phyloP scores from a whole-genome alignment of 2,113 vertebrate genomes.

The Arenaria interpres region DNA sequence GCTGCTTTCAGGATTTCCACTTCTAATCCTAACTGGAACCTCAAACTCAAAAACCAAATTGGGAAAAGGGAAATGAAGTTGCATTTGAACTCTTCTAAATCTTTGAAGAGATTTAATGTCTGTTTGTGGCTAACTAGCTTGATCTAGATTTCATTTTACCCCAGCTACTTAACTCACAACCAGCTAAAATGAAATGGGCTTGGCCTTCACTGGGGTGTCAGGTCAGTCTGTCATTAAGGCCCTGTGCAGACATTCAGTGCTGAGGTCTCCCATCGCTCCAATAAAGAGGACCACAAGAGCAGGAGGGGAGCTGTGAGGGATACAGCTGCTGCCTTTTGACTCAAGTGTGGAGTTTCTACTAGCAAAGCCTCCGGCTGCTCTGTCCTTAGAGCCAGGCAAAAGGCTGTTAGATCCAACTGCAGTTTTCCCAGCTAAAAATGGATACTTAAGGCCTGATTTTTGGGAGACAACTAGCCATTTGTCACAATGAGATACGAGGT shows the following conservation, averaged over 20 bases:
- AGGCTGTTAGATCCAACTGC: neutral
- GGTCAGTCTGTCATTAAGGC: neutral
- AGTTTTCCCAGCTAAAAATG: neutral
- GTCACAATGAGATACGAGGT: neutral
- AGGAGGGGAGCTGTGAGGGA: neutral
- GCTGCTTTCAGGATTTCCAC: neutral
- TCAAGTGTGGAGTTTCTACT: neutral
- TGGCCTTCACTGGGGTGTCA: neutral
- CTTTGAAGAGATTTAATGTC: neutral
- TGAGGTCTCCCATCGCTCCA: neutral
- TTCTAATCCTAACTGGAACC: neutral
- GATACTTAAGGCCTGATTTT: neutral
- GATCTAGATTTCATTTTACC: neutral
- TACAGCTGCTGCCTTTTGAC: neutral
- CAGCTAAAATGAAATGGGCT: neutral
- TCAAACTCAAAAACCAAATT: neutral
- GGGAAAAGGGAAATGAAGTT: neutral
- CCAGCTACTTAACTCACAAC: neutral
- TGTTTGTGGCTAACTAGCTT: neutral
- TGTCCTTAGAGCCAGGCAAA: neutral
- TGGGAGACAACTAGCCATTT: neutral
- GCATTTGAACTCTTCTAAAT: neutral
- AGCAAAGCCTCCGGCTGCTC: neutral
- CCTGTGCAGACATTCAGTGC: neutral
- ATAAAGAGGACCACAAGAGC: neutral